Base-by-base conservation (phyloP, 1,140 invertebrate species). In the Drosophila sulfurigaster region DNA sequence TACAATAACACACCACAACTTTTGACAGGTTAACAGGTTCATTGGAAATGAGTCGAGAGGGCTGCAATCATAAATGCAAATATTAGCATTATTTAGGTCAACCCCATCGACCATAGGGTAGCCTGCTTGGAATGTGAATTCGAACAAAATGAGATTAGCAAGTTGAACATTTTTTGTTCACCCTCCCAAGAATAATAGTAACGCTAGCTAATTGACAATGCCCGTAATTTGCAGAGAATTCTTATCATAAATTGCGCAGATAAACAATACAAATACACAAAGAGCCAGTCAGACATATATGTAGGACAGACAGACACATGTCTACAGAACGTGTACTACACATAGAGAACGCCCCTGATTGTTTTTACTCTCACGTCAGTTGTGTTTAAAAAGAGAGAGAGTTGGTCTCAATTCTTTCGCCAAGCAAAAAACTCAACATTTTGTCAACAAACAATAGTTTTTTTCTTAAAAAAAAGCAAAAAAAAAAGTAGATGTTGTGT, bases 391-490 rank as follows among this genome's bases (percentile, higher is more conserved):
- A 25, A 4, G 20, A 25, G 20, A 25, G 38, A 11, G 38, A 41
- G 38, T 11, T 10, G 41, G 11, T 49, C 20, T 25, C 46, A n/a
- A 6, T 7, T 13, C 5, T 15, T 54, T 13, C 11, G 25, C 51
- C n/a, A 35, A 35, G 10, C 10, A 30, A 35, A 56, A 54, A 38
- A 49, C 43, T 16, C 1, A 35, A 52, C 46, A 5, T 11, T 7
- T 32, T 25, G 66, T 81, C 16, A 62, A 69, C 60, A 78, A 85
- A 85, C 68, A 82, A 75, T 52, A 46, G 28, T 64, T 65, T 54
- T 63, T 67, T 64, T 71, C 45, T 57, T 69, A 66, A 51, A 59
- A 57, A 81, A 60, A 82, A 71, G 52, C 13, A 71, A 78, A 63
- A 75, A 69, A 38, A 75, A 58, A 25, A 25, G 20, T 25, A 3